A percentile compares a stretch with the other conserved stretches of the same genome.
These are phyloP conservation scores for Agrilus planipennis DNA, from an alignment of 1,140 invertebrate species.

Conservation along the genomic window DNA sequence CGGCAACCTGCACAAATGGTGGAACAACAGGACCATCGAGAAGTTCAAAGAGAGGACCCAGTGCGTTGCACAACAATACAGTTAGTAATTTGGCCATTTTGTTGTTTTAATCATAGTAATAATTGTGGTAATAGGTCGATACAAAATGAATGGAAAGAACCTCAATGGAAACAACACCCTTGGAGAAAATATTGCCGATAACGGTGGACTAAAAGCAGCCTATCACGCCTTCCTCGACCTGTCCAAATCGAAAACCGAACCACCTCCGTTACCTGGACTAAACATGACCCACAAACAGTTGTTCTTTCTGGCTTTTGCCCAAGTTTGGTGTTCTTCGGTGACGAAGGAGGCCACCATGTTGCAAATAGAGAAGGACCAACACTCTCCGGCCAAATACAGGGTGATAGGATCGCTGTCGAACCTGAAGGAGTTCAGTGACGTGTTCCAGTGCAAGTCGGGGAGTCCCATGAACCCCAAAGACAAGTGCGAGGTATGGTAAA, in stretches of 20 bases:
- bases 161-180: conserved; percentile 69
- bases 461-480: conserved; percentile 80
- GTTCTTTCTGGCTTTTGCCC: conserved; percentile 87
- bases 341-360: conserved; percentile 64
- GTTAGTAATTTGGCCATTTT: conserved; percentile 37
- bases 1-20: conserved; percentile 95
- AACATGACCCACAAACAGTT: conserved; percentile 76
- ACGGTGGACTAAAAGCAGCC: conserved; percentile 83
- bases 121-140: conserved; percentile 34
- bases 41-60: conserved; percentile 80
- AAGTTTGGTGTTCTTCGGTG: conserved; percentile 78
- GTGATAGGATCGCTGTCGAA: conserved; percentile 87
- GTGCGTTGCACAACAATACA: conserved; percentile 90
- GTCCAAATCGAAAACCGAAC: conserved; percentile 27
- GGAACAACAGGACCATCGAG: conserved; percentile 87
- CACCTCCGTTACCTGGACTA: conserved; percentile 62
- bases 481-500: conserved; percentile 90
- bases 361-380: conserved; percentile 77
- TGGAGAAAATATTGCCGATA: conserved; percentile 89
- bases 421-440: conserved; percentile 72
- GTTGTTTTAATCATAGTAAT: background rate
- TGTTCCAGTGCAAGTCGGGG: conserved; percentile 70
- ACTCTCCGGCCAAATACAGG: conserved; percentile 64
- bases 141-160: conserved; percentile 50
- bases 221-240: conserved; percentile 67